Percentiles rank a stretch among this genome's conserved stretches.
These are phyloP conservation scores for Hirtodrosophila confusa DNA, from an alignment of 2,888 invertebrate species.

Conservation along the genomic window DNA sequence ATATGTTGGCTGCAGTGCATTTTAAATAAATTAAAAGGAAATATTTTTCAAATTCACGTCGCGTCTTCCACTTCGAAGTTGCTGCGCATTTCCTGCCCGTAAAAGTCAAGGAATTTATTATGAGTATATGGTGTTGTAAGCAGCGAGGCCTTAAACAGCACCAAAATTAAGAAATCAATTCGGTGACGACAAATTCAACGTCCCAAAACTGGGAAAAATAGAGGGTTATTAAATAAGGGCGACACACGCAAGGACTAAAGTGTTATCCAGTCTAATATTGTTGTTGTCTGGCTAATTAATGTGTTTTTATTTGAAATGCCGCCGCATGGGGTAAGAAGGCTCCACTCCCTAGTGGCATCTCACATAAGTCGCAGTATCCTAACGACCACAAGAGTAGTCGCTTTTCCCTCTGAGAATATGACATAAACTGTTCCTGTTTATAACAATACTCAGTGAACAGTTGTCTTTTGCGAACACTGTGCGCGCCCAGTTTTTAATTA, in stretches of 20 bases:
- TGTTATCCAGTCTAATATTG: constrained; percentile 17
- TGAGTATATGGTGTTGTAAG: not conserved
- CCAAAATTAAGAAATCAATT: constrained; percentile 32
- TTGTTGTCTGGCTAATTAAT: constrained; percentile 34
- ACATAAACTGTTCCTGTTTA: constrained; percentile 5
- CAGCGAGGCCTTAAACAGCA: constrained; percentile 4
- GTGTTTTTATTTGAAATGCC: constrained; percentile 26
- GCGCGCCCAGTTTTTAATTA: constrained; percentile 36
- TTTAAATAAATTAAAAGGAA: constrained; percentile 38
- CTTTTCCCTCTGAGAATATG: too few species aligned
- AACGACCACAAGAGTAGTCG: not conserved
- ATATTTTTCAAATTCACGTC: constrained; percentile 36
- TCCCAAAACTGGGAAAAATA: constrained; percentile 17
- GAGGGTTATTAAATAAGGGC: constrained; percentile 18
- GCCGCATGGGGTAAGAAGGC: constrained; percentile 35
- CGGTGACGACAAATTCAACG: constrained; percentile 16
- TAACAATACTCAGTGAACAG: constrained; percentile 2
- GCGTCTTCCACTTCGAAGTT: constrained; percentile 11
- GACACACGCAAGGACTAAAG: constrained; percentile 17
- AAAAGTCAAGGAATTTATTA: constrained; percentile 15
- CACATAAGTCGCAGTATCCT: constrained; percentile 1
- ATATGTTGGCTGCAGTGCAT: constrained; percentile 47
- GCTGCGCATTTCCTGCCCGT: constrained; percentile 29
- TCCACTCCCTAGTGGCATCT: not conserved
- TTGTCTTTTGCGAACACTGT: constrained; percentile 15